Conservation (phyloP, 2,113 vertebrate genomes). For the Empidonax traillii region DNA sequence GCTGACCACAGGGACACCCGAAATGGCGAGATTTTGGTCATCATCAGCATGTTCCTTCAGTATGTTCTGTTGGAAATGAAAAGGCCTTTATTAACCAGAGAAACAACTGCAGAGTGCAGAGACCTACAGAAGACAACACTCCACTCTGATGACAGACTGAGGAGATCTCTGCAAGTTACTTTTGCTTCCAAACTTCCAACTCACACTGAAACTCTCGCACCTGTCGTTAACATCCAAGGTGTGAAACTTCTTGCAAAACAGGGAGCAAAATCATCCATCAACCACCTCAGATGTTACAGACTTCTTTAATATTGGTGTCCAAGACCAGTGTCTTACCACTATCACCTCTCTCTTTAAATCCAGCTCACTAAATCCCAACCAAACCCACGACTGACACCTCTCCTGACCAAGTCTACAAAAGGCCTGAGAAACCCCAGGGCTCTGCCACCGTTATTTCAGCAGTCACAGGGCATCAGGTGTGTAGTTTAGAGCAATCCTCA, state of each 20-base stretch:
- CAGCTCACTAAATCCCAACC: neutral
- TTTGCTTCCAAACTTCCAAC: neutral
- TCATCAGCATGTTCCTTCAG: slow-evolving; percentile 93
- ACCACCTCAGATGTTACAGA: neutral
- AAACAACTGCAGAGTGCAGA: neutral
- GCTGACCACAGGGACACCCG: slow-evolving; percentile 89
- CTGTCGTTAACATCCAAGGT: neutral
- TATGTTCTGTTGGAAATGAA: slow-evolving; percentile 80
- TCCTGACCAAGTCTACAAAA: neutral
- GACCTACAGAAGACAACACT: neutral
- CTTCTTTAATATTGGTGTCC: neutral
- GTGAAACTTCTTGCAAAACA: neutral
- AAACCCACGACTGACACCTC: neutral
- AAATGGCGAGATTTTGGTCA: slow-evolving; percentile 88
- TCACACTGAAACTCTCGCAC: neutral
- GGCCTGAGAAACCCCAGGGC: neutral
- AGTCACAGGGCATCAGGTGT: neutral
- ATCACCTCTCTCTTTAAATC: neutral
- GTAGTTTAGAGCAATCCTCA: neutral
- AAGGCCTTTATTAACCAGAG: slow-evolving; percentile 53
- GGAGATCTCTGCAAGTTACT: neutral
- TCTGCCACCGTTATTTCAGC: neutral
- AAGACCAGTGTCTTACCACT: neutral
- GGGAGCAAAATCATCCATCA: neutral
- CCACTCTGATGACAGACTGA: neutral